Evolutionary conservation across 2,113 vertebrate species (phyloP), one percentile per base, ranked within the genome.

Genomic region (Tympanuchus pallidicinctus): DNA sequence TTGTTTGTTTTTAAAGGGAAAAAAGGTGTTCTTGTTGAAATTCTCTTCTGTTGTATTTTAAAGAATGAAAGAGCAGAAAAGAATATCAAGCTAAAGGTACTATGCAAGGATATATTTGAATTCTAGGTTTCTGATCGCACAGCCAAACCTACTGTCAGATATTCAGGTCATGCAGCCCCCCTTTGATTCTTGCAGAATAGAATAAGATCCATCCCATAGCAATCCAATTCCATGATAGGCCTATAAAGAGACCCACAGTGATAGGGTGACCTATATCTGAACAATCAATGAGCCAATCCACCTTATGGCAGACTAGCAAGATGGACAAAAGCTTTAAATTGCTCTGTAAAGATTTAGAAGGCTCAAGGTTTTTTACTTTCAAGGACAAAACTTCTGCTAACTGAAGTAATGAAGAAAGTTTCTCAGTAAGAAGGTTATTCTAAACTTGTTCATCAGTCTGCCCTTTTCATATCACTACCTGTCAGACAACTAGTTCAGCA

Each of bases 301-400:
- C 45, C 6, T 76, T 61, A 40, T 0, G 0, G 17, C 32, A 88
- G 48, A 61, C 16, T 40, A 61, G 47, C 19, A 88, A 91, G 84
- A 86, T 22, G 38, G 50, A 52, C 43, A 65, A 91, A 86, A 79
- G 52, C 36, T 92, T 94, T 92, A 92, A 84, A 92, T 20, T 89
- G 59, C 27, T 43, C 43, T 72, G 28, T 50, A 63, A 89, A 84
- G 66, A 60, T 32, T 48, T 74, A 47, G 47, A 87, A 66, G 75
- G 32, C 36, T 70, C 16, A 27, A 57, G 69, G 20, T 0, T 32
- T 75, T 72, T 40, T 47, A 36, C 20, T 73, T 91, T 86, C 64
- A 88, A 56, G 42, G 47, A 54, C 50, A 92, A 82, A 48, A 20
- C 11, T 78, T 83, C 42, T 52, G 11, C 24, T 67, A 47, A 56